Base-by-base conservation (phyloP, 2,888 invertebrate species). In the Teleiodes luculella region DNA sequence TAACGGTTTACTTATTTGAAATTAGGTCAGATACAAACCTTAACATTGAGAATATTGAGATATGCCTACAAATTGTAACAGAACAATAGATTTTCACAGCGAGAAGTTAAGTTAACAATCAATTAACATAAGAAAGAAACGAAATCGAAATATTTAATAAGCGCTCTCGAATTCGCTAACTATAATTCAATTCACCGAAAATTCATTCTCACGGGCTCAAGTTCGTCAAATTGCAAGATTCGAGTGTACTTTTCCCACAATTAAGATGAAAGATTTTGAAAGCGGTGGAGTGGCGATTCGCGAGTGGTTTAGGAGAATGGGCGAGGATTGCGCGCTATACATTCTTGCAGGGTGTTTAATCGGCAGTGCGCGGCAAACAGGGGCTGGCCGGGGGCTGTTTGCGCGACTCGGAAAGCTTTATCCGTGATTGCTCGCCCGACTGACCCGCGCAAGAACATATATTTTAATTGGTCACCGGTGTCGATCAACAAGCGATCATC, bases 201-300 rank as follows among this genome's bases (percentile, higher is more conserved):
- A 72, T 70, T 63, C 58, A 72, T 81, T 86, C 84, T 76, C 84
- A 86, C 81, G 83, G 28, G 24, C 80, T 78, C 69, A 75, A 68
- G 66, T 48, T 61, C 64, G 62, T 64, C 67, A 73, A 68, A 75
- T 76, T 76, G 74, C 74, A 76, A 78, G 78, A 77, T 75, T 75
- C 61, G 64, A 80, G 76, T 79, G 77, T 74, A 78, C 80, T 74
- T 73, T 80, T 80, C 79, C 83, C 87, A 87, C 87, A 87, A 85
- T 86, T 81, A 78, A 72, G 73, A 70, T 75, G 72, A 68, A 61
- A 60, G 62, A 65, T 57, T 48, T 58, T 54, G 63, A 63, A 70
- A 68, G 66, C 75, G 72, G 72, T 80, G 70, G 79, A 84, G 83
- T 83, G 82, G 79, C 80, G 83, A 85, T 67, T 78, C 72, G 68